Evolutionary conservation across 2,113 vertebrate genomes (phyloP).

Genomic region (Pseudopodoces humilis): DNA sequence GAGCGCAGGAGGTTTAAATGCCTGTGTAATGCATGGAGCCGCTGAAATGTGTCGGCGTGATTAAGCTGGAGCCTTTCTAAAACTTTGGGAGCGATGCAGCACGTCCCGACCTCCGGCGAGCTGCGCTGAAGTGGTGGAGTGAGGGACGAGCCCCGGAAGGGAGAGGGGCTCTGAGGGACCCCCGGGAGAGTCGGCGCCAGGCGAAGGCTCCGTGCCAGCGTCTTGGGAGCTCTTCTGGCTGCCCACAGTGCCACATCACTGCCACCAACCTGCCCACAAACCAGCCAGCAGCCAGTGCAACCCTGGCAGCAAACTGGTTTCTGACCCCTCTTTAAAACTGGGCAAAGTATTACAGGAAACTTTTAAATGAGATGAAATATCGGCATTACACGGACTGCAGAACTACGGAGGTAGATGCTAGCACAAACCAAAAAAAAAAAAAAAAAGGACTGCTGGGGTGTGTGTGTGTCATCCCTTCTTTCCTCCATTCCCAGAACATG

Average conservation of each 20-base stretch:
- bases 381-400: neutral
- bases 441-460: neutral
- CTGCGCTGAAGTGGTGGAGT: neutral
- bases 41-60: neutral
- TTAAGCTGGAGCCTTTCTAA: neutral
- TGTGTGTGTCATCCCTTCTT: neutral
- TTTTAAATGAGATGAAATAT: constrained; percentile 29
- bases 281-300: neutral
- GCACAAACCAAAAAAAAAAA: neutral
- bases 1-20: neutral
- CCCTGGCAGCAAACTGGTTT: neutral
- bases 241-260: neutral
- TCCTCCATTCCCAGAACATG: neutral
- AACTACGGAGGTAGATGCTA: neutral
- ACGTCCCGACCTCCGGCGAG: neutral
- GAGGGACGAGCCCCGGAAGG: neutral
- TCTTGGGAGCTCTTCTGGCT: neutral
- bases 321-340: neutral
- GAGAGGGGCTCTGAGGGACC: neutral
- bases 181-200: neutral
- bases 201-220: neutral
- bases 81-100: neutral
- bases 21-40: neutral
- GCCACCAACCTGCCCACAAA: neutral
- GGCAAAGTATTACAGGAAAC: constrained; percentile 28